Conservation (phyloP, 2,113 vertebrate species). For the Tenebrosternarchus preto region DNA sequence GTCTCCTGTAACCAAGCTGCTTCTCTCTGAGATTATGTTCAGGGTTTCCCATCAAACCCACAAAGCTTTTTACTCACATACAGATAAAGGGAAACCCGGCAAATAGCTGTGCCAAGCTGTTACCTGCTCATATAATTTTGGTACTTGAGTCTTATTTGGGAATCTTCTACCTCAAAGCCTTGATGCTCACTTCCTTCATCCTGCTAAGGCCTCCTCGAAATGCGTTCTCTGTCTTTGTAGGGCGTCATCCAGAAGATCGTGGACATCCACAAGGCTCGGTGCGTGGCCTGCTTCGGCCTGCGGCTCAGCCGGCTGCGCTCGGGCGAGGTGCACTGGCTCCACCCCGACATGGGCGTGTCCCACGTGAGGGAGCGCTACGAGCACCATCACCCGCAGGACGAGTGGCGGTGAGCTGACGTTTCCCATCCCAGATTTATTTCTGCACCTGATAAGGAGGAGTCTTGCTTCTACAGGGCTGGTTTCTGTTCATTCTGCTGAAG, state of each 20-base stretch:
- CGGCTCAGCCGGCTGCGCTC: conserved; percentile 93
- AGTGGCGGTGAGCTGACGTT: conserved; percentile 88
- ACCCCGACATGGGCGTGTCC: conserved; percentile 94
- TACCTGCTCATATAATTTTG: no score
- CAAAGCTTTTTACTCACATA: background rate
- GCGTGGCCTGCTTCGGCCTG: conserved; percentile 91
- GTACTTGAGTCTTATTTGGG: no score
- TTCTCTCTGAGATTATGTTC: no score
- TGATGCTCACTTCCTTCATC: no score
- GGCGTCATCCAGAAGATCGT: conserved; percentile 99
- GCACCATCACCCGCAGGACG: conserved; percentile 89
- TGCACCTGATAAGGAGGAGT: background rate
- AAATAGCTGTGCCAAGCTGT: no score
- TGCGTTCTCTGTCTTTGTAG: conserved; percentile 63
- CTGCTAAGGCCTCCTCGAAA: no score
- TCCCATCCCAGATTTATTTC: background rate
- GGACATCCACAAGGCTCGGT: conserved; percentile 92
- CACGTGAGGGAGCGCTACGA: conserved; percentile 94
- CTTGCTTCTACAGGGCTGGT: background rate
- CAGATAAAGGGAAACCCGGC: no score
- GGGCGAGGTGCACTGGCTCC: conserved; percentile 93
- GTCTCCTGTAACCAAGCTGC: background rate
- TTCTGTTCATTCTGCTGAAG: background rate
- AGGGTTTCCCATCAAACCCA: background rate
- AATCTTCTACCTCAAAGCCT: no score